Conservation (phyloP, 1,140 invertebrate genomes). For the Calephelis nemesis region DNA sequence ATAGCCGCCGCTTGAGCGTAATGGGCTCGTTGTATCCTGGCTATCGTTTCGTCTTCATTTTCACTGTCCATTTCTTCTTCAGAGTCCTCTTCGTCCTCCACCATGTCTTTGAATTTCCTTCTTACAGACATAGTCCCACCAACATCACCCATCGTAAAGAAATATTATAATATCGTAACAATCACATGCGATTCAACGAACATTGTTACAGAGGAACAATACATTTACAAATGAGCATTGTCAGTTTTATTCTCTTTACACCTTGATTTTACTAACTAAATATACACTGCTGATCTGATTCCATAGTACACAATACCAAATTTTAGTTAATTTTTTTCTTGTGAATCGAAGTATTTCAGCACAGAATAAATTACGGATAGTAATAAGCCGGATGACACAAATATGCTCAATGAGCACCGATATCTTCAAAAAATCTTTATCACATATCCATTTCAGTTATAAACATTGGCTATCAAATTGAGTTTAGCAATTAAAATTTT, state of each 20-base stretch:
- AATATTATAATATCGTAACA: constrained; percentile 30
- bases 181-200: constrained; percentile 30
- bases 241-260: neutral
- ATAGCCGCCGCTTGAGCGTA: constrained; percentile 68
- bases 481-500: constrained; percentile 73
- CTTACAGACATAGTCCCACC: constrained; percentile 50
- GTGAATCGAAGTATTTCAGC: constrained; percentile 52
- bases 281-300: neutral
- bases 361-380: constrained; percentile 45
- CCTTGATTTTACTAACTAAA: neutral
- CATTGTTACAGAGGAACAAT: neutral
- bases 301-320: neutral
- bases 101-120: constrained; percentile 54
- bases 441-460: constrained; percentile 1
- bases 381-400: constrained; percentile 59
- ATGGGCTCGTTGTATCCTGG: constrained; percentile 67
- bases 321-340: constrained; percentile 35
- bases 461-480: constrained; percentile 41
- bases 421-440: constrained; percentile 35
- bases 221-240: neutral
- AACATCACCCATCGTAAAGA: constrained; percentile 58
- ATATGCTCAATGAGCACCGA: constrained; percentile 47
- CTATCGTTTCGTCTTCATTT: constrained; percentile 72
- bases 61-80: constrained; percentile 67
- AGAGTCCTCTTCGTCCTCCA: constrained; percentile 59